Evolutionary conservation across 2,888 invertebrate species (phyloP).

Genomic region (Antitype chi): DNA sequence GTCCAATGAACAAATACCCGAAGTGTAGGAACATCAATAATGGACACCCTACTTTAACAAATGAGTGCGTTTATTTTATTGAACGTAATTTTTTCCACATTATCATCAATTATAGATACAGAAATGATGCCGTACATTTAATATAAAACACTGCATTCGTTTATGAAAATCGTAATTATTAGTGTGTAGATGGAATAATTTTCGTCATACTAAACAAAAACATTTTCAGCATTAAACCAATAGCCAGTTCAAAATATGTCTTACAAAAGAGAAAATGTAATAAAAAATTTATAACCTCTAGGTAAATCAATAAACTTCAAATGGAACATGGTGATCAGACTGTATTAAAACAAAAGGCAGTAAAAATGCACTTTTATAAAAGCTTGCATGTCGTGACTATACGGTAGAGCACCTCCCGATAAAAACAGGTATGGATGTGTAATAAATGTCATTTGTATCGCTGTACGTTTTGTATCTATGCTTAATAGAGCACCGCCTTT

Average conservation of each 20-base stretch:
- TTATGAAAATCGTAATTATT: neutral
- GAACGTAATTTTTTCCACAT: slow-evolving; percentile 9
- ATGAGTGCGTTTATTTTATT: slow-evolving; percentile 30
- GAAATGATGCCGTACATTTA: neutral
- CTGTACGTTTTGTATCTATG: slow-evolving; percentile 50
- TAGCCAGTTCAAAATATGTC: neutral
- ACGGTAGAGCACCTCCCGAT: slow-evolving; percentile 44
- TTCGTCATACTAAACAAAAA: accelerated
- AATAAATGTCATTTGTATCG: slow-evolving; percentile 57
- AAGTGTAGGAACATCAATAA: slow-evolving; percentile 66
- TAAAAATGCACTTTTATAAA: slow-evolving; percentile 35
- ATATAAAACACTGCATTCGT: neutral
- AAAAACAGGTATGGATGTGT: slow-evolving; percentile 21
- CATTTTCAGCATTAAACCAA: neutral
- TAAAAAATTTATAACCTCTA: neutral
- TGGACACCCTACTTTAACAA: slow-evolving; percentile 56
- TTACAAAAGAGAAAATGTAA: neutral
- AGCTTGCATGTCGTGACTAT: slow-evolving; percentile 44
- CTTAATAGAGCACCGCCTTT: slow-evolving; percentile 3
- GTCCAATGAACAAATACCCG: slow-evolving; percentile 68
- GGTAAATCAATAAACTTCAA: slow-evolving; percentile 12
- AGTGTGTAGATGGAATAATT: neutral
- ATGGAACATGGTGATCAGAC: slow-evolving; percentile 19
- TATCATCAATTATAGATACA: slow-evolving; percentile 10
- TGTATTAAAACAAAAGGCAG: slow-evolving; percentile 40